Evolutionary conservation across 2,113 vertebrate species (phyloP).

Genomic region (Callipepla californica): DNA sequence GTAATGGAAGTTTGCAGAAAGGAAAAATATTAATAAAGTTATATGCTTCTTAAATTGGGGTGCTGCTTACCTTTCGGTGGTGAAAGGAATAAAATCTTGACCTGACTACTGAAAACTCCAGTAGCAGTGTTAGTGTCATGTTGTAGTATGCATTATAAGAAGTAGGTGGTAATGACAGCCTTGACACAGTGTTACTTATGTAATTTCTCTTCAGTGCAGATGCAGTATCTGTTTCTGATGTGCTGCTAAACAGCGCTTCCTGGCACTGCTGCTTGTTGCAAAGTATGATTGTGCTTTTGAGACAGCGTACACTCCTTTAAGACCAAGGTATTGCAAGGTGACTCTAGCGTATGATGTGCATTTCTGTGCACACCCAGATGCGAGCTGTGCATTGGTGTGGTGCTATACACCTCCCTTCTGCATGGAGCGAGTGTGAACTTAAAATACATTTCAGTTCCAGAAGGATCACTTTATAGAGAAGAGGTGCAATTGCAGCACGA

Average conservation of each 20-base stretch:
- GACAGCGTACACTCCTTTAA: neutral
- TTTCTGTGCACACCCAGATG: neutral
- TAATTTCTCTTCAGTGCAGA: neutral
- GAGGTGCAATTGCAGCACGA: neutral
- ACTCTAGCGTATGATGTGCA: neutral
- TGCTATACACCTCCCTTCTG: neutral
- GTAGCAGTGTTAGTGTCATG: neutral
- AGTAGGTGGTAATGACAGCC: neutral
- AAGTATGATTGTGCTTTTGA: neutral
- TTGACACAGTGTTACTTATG: neutral
- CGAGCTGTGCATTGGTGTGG: neutral
- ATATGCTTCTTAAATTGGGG: neutral
- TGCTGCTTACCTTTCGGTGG: neutral
- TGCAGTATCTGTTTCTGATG: neutral
- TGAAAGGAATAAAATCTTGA: neutral
- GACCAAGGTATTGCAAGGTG: neutral
- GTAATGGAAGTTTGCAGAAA: neutral
- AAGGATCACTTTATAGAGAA: neutral
- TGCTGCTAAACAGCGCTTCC: neutral
- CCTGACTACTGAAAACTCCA: neutral
- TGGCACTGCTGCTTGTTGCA: neutral
- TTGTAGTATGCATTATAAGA: neutral
- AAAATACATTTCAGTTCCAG: neutral
- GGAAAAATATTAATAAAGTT: accelerated
- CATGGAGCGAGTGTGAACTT: neutral